Base-by-base conservation (phyloP, 1,140 invertebrate species). In the Cyphomyrmex costatus region DNA sequence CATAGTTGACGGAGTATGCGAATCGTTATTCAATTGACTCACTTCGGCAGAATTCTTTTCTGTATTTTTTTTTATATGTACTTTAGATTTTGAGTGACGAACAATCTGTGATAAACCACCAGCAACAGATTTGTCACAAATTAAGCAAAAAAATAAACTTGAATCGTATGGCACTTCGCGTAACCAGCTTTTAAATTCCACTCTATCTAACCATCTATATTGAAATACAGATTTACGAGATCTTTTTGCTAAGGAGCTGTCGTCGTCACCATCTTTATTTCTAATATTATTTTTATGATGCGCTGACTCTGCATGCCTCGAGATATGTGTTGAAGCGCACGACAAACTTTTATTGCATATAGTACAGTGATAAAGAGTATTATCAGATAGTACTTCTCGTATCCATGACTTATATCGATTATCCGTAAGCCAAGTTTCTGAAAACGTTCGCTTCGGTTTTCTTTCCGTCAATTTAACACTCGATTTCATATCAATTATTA, bases 371-470 rank as follows among this genome's bases (percentile, higher is more conserved):
- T n/a, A 78, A 7, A 49, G 14, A 12, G 12, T 46, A n/a, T 63
- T 4, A 63, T 78, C 16, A 0, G 14, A 78, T 3, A 24, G 7
- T 30, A 78, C 74, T 78, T 78, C 27, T 2, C 42, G 16, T 78
- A 78, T n/a, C 74, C 58, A 78, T 7, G 24, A 49, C 30, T 78
- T 78, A 12, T 78, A 78, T n/a, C 58, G 16, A 12, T 63, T 16
- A 63, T 78, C 58, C 7, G 0, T n/a, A 21, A 78, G 74, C 74
- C 74, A 78, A 78, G 56, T 36, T 14, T 61, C 21, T n/a, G 19
- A 1, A 61, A 77, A 77, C 16, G 19, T 30, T 42, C 36, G 74
- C n/a, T 61, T 77, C 24, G 1, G 3, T 76, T 60, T 76, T 19
- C n/a, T n/a, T n/a, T 60, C 42, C 19, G 51, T 19, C 19, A 53